Evolutionary conservation across 2,888 invertebrate species (phyloP).

Genomic region (Dioctria rufipes): DNA sequence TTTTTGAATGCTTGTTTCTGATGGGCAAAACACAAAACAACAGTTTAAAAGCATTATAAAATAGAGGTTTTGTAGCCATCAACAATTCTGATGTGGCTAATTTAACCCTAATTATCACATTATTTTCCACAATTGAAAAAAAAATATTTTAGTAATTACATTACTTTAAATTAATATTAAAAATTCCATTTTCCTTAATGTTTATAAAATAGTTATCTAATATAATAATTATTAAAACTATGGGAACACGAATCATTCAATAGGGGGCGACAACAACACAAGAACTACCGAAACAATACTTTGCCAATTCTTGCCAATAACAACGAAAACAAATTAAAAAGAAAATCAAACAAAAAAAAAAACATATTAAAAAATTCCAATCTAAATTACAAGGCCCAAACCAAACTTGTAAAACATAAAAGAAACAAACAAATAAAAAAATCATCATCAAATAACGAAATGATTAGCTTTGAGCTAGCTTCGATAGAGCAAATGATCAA

Average conservation of each 20-base stretch:
- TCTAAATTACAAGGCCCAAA: constrained; percentile 42
- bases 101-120: no score
- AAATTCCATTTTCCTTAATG: constrained; percentile 40
- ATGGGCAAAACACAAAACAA: no score
- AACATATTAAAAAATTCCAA: constrained; percentile 10
- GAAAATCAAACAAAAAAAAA: constrained; percentile 19
- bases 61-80: no score
- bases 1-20: no score
- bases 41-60: no score
- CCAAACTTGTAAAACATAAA: constrained; percentile 32
- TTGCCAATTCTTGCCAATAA: constrained; percentile 53
- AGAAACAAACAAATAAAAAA: constrained; percentile 34
- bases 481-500: neutral
- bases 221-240: constrained; percentile 42
- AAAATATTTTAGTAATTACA: no score
- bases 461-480: constrained; percentile 33
- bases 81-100: no score
- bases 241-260: constrained; percentile 63
- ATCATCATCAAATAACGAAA: constrained; percentile 47
- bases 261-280: constrained; percentile 64
- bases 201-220: constrained; percentile 3
- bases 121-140: no score
- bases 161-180: neutral
- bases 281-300: constrained; percentile 63
- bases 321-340: constrained; percentile 39